A percentile compares a stretch with the other conserved stretches of the same genome.
phyloP scores from a whole-genome alignment of 2,888 invertebrate species.

The Ormyrus pomaceus region DNA sequence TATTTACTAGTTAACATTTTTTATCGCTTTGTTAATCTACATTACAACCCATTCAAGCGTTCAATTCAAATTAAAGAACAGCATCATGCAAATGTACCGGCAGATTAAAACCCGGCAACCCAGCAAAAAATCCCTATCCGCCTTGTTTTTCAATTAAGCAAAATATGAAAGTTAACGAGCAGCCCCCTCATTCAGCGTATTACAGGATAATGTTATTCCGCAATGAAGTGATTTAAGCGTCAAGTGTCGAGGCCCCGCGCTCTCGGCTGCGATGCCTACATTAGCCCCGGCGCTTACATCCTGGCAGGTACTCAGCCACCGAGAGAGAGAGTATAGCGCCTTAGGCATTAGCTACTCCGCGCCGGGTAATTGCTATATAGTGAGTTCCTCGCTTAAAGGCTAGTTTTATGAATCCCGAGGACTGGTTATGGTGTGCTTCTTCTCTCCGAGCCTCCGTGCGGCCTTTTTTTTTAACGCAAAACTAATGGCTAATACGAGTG shows the following conservation, averaged over 20 bases:
- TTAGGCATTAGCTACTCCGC: constrained; percentile 43
- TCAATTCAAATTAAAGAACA: too few relatives aligned
- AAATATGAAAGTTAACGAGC: background rate
- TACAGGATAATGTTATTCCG: constrained; percentile 1
- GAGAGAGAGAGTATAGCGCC: constrained; percentile 19
- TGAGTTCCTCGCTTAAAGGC: constrained; percentile 44
- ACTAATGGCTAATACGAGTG: constrained; percentile 41
- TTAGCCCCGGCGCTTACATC: constrained; percentile 48
- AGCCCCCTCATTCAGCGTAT: constrained; percentile 26
- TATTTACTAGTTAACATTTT: too few relatives aligned
- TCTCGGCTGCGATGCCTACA: constrained; percentile 42
- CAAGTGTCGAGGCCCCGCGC: constrained; percentile 37
- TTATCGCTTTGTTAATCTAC: too few relatives aligned
- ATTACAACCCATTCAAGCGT: too few relatives aligned
- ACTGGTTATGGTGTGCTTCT: constrained; percentile 9
- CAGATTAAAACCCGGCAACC: too few relatives aligned
- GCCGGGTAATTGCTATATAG: constrained; percentile 46
- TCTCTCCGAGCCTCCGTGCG: background rate
- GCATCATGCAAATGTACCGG: too few relatives aligned
- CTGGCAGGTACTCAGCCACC: constrained; percentile 53
- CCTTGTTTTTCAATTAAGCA: constrained; percentile 25
- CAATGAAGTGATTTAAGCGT: constrained; percentile 54
- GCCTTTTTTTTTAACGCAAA: constrained; percentile 26
- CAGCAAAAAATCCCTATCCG: too few relatives aligned
- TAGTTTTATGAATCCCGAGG: constrained; percentile 47